Percentiles rank a stretch among this genome's conserved stretches.
These are phyloP conservation scores for Limanda limanda DNA, from an alignment of 2,113 vertebrate species.

Conservation along the genomic window DNA sequence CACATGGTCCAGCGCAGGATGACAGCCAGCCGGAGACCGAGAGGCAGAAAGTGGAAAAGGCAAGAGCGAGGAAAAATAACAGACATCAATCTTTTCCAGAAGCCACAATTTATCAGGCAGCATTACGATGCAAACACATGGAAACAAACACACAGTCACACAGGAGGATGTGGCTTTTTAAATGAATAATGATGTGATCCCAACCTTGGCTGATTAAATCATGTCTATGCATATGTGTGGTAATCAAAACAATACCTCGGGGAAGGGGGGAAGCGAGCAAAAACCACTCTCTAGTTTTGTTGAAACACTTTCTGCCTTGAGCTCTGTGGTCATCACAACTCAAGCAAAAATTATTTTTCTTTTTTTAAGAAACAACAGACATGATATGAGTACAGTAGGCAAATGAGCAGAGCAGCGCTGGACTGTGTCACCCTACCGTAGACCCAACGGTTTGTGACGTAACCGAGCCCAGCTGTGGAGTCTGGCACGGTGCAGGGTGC, in stretches of 20 bases:
- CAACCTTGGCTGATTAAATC: slow-evolving; percentile 31
- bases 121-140: slow-evolving; percentile 30
- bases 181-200: not conserved
- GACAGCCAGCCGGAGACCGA: slow-evolving; percentile 47
- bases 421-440: slow-evolving; percentile 19
- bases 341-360: not conserved
- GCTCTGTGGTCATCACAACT: slow-evolving; percentile 23
- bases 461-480: slow-evolving; percentile 46
- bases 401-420: slow-evolving; percentile 26
- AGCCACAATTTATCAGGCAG: slow-evolving; percentile 38
- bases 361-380: not conserved
- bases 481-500: slow-evolving; percentile 31
- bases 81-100: slow-evolving; percentile 32
- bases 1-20: slow-evolving; percentile 70
- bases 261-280: not conserved
- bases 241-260: slow-evolving; percentile 32
- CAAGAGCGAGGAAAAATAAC: slow-evolving; percentile 17
- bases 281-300: not conserved
- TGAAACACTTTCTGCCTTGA: not conserved
- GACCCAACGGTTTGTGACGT: slow-evolving; percentile 38
- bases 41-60: slow-evolving; percentile 26
- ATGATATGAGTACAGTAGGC: slow-evolving; percentile 30
- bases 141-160: slow-evolving; percentile 19
- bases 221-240: slow-evolving; percentile 34
- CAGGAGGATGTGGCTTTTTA: slow-evolving; percentile 21